Evolutionary conservation across 2,888 invertebrate genomes (phyloP), one percentile per base, ranked within the genome.

Genomic region (Pyrrhia umbra): DNA sequence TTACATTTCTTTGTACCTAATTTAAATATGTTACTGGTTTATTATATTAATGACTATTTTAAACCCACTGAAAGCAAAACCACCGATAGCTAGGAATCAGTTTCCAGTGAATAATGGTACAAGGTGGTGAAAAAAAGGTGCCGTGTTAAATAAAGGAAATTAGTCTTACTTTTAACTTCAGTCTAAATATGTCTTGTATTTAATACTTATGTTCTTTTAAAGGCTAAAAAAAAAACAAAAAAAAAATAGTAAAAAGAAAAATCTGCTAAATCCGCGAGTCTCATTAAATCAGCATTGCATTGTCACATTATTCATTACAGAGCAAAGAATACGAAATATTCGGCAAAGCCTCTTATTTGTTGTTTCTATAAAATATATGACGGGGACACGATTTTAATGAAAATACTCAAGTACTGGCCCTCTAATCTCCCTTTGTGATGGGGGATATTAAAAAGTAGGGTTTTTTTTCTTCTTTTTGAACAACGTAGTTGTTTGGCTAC

Each of bases 341-440:
- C 77, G 50, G 64, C 52, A 84, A 87, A 90, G 86, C 88, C 77
- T 79, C 88, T 90, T 90, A 88, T 87, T 89, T 89, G 87, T 87
- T 88, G 81, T 82, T 83, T 77, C 81, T 85, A 82, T 84, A 80
- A 87, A 87, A 88, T 82, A 81, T 86, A 87, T 85, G 87, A 82
- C 74, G 70, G 81, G 78, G 83, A 75, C 84, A 81, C 68, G 75
- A 81, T 81, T 83, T 85, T 85, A 85, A 86, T 85, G 84, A 87
- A 86, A 81, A 81, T 75, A 84, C 80, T 79, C 74, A 75, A 84
- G 78, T 69, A 75, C 66, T 67, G 49, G 57, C 54, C 56, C 67
- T 70, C 73, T 85, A 84, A 85, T 84, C 85, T 78, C 51, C 65
- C 82, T 86, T 84, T 85, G 81, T 83, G 65, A 65, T 68, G 72